Evolutionary conservation across 2,888 invertebrate species (phyloP).

Genomic region (Sylvicola cinctus): DNA sequence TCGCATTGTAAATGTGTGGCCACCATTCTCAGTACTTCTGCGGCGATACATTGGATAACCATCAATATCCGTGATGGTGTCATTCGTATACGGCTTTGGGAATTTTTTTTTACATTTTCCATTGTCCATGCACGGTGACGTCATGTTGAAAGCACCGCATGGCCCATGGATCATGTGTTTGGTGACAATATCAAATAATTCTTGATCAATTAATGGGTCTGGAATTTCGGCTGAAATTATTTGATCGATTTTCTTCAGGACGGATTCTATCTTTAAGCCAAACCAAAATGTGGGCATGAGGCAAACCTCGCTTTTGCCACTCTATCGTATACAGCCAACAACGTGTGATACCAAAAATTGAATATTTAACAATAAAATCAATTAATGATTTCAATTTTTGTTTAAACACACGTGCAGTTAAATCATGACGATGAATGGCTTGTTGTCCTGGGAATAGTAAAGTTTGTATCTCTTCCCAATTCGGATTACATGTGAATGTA

Average conservation of each 20-base stretch:
- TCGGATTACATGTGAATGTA: slow-evolving; percentile 7
- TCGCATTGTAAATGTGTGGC: too few species aligned
- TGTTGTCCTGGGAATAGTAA: not conserved
- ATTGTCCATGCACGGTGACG: too few species aligned
- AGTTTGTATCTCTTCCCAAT: slow-evolving; percentile 5
- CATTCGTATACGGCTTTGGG: too few species aligned
- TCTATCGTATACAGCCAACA: slow-evolving; percentile 13
- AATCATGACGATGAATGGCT: slow-evolving; percentile 5
- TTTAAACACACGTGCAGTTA: slow-evolving; percentile 8
- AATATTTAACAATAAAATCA: slow-evolving; percentile 4
- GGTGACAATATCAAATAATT: slow-evolving; percentile 11
- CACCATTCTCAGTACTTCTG: too few species aligned
- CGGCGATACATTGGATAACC: too few species aligned
- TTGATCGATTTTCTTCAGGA: slow-evolving; percentile 11
- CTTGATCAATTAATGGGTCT: slow-evolving; percentile 8
- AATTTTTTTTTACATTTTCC: too few species aligned
- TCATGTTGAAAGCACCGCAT: too few species aligned
- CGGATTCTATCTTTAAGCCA: slow-evolving; percentile 14
- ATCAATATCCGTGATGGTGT: too few species aligned
- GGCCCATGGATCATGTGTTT: slow-evolving; percentile 10
- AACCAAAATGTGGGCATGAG: slow-evolving; percentile 15
- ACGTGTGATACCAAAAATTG: slow-evolving; percentile 5
- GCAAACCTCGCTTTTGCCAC: slow-evolving; percentile 17
- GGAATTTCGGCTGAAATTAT: slow-evolving; percentile 12
- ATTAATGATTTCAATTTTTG: slow-evolving; percentile 6